Evolutionary conservation across 2,888 invertebrate genomes (phyloP).

Genomic region (Cyaniris semiargus): DNA sequence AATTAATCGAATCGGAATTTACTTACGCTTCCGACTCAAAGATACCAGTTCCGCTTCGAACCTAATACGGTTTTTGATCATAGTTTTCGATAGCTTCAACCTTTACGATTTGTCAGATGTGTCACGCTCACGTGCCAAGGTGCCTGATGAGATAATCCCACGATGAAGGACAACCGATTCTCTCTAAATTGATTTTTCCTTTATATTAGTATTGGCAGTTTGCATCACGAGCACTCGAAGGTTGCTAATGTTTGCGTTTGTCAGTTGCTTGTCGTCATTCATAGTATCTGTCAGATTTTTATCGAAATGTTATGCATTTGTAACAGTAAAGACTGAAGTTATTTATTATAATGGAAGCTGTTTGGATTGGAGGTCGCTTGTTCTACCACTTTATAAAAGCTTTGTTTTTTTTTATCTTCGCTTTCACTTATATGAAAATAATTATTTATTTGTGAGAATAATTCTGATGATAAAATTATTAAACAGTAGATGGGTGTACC

Average conservation of each 20-base stretch:
- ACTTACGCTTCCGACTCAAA: slow-evolving; percentile 50
- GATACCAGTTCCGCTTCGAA: slow-evolving; percentile 54
- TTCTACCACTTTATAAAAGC: background rate
- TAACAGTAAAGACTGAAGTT: background rate
- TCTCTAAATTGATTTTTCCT: slow-evolving; percentile 16
- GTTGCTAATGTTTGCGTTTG: background rate
- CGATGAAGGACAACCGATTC: slow-evolving; percentile 7
- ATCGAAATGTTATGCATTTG: background rate
- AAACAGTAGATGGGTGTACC: background rate
- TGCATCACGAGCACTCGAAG: background rate
- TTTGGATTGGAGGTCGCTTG: too few relatives aligned
- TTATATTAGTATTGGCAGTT: slow-evolving; percentile 14
- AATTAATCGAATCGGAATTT: slow-evolving; percentile 42
- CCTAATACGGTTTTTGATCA: slow-evolving; percentile 38
- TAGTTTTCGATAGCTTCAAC: slow-evolving; percentile 12
- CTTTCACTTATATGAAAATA: background rate
- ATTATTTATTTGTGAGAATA: too few relatives aligned
- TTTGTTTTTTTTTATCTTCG: background rate
- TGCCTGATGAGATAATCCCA: slow-evolving; percentile 24
- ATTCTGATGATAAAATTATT: background rate
- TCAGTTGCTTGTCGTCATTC: background rate
- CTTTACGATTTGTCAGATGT: slow-evolving; percentile 28
- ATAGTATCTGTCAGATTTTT: background rate
- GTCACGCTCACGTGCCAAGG: slow-evolving; percentile 32
- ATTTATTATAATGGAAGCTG: background rate